phyloP scores from a whole-genome alignment of 2,113 vertebrate genomes.

The Oryctolagus cuniculus region mOryCun1.1 NC_091435.1:145347501-145348000 shows the following conservation, averaged over 20 bases:
- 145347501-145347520: background rate
- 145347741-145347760: constrained; percentile 32
- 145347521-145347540: background rate
- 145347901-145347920: background rate
- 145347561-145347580: background rate
- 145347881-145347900: background rate
- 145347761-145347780: background rate
- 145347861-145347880: background rate
- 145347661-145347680: background rate
- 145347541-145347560: background rate
- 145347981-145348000: constrained; percentile 46
- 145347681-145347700: constrained; percentile 20
- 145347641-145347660: background rate
- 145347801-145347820: background rate
- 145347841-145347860: background rate
- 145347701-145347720: background rate
- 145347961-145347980: constrained; percentile 42
- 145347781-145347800: background rate
- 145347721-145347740: background rate
- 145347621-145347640: background rate
- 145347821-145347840: background rate
- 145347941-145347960: constrained; percentile 37
- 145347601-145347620: background rate
- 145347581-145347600: constrained; percentile 12
- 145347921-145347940: constrained; percentile 62